Base-by-base conservation (phyloP, 2,888 invertebrate genomes). In the Chrysolina haemoptera region DNA sequence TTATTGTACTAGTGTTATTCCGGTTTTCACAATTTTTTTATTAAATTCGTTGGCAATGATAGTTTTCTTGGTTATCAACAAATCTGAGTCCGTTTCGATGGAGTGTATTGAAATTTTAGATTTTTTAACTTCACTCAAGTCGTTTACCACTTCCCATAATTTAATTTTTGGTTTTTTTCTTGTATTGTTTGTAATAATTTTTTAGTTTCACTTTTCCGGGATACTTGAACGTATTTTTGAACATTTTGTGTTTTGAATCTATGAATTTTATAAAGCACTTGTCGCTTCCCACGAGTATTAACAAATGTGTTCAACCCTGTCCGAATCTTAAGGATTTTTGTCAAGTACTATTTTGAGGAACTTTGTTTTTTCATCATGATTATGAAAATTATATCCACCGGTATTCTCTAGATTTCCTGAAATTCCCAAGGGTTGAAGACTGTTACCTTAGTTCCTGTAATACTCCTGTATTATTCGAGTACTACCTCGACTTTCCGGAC, bases 1-100 rank as follows among this genome's bases (percentile, higher is more conserved):
- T 63, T 63, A 41, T 63, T 16, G 9, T n/a, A 43, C 63, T 43
- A 63, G 63, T 63, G 63, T 63, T 63, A 43, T 41, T 35, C 63
- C 40, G 18, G 62, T 62, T 18, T 18, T 22, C 22, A 22, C 59
- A 62, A 62, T 22, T 62, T 62, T 62, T 8, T 27, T 4, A 62
- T 62, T 62, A 22, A 62, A 62, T 62, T 62, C 59, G 59, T 62
- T 62, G 59, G 59, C 59, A 1, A 62, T 62, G 2, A 18, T 1
- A 62, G 59, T 62, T 62, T 18, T 62, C 1, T 62, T 8, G 1
- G 59, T 62, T 62, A 62, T 62, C 22, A 20, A 20, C 22, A 62
- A 3, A 62, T 22, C 43, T 43, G 43, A 43, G 43, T 43, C 43
- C 1, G 43, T 43, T 43, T 43, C 8, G 43, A 43, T 2, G 2